Conservation (phyloP, 1,140 invertebrate species). For the Dreissena rostriformis region DNA sequence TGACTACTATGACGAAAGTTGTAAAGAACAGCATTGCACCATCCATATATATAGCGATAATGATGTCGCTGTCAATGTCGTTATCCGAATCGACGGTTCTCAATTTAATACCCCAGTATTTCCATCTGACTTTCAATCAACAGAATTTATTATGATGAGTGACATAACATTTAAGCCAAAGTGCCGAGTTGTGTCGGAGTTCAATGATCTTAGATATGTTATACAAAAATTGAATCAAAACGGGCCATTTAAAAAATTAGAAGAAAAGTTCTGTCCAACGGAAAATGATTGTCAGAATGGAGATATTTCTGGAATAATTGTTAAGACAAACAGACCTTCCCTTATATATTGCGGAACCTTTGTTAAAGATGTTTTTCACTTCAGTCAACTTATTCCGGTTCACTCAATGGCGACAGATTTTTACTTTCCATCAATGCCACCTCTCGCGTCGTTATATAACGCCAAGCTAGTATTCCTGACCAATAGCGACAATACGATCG, state of each 20-base stretch:
- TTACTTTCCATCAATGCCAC: neutral
- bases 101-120: neutral
- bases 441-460: neutral
- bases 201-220: too few relatives aligned
- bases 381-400: neutral
- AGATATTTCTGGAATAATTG: neutral
- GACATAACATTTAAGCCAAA: too few relatives aligned
- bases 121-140: neutral
- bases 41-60: constrained; percentile 16
- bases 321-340: constrained; percentile 13
- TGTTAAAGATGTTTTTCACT: neutral
- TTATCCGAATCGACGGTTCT: neutral
- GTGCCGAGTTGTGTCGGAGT: too few relatives aligned
- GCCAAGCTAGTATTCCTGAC: constrained; percentile 5
- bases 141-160: constrained; percentile 9
- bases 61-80: constrained; percentile 18
- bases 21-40: neutral
- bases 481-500: constrained; percentile 38
- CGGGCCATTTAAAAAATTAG: too few relatives aligned
- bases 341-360: constrained; percentile 4
- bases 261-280: too few relatives aligned
- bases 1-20: neutral
- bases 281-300: too few relatives aligned
- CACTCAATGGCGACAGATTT: constrained; percentile 18
- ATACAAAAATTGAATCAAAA: too few relatives aligned